phyloP scores from a whole-genome alignment of 2,888 invertebrate species.

The Xestia ashworthii region DNA sequence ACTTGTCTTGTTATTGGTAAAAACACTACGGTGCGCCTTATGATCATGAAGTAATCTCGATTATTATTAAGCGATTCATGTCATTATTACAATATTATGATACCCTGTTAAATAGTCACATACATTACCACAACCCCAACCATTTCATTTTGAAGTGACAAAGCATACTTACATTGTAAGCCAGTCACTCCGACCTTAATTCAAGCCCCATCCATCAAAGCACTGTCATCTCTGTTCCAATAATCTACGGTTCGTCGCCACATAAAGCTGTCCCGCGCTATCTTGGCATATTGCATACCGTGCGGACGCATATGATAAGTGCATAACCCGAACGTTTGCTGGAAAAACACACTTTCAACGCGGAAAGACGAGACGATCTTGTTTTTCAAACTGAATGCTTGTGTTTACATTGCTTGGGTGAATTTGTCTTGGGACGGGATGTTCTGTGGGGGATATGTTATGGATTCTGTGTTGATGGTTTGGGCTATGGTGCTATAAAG shows the following conservation, averaged over 20 bases:
- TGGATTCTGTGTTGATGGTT: conserved; percentile 24
- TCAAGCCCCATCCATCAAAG: conserved; percentile 34
- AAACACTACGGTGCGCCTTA: neutral
- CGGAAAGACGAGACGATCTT: conserved; percentile 59
- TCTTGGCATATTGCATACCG: conserved; percentile 83
- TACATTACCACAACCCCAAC: neutral
- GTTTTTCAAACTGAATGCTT: conserved; percentile 60
- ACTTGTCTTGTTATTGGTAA: neutral
- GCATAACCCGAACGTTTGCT: conserved; percentile 75
- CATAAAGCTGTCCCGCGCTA: conserved; percentile 83
- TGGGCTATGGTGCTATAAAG: conserved; percentile 1
- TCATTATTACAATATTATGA: neutral
- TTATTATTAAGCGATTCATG: neutral
- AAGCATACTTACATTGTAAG: conserved; percentile 1
- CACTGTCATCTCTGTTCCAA: conserved; percentile 49
- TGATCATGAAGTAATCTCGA: neutral
- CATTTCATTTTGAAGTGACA: conserved; percentile 22
- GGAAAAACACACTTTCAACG: conserved; percentile 66
- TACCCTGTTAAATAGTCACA: neutral
- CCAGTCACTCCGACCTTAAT: conserved; percentile 27
- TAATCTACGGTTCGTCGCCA: conserved; percentile 68
- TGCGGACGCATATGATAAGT: conserved; percentile 84
- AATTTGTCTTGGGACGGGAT: conserved; percentile 42
- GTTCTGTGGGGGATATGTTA: conserved; percentile 25
- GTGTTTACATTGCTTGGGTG: conserved; percentile 58